These are phyloP conservation scores for Cryptotermes secundus DNA, from an alignment of 1,140 invertebrate genomes.

Conservation along the genomic window DNA sequence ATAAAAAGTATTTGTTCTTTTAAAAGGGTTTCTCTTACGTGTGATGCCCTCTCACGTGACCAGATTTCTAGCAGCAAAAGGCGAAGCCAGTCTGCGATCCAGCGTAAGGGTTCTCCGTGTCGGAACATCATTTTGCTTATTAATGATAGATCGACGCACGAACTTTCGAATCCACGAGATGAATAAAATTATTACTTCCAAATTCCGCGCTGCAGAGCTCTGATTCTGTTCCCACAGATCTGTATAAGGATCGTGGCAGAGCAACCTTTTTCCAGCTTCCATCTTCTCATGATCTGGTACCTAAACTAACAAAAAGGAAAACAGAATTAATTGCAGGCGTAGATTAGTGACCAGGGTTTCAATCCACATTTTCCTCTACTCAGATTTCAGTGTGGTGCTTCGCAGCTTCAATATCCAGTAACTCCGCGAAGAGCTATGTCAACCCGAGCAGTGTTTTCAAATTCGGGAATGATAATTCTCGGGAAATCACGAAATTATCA, in stretches of 20 bases:
- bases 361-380: not conserved
- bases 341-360: not conserved
- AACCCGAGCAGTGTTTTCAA: too few species aligned
- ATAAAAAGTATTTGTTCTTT: not conserved
- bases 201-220: not conserved
- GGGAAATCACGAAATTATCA: too few species aligned
- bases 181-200: not conserved
- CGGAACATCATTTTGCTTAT: not conserved
- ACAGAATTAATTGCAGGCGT: not conserved
- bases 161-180: not conserved
- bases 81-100: not conserved
- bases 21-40: not conserved
- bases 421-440: not conserved
- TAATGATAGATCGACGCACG: not conserved
- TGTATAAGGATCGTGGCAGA: not conserved
- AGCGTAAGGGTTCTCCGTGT: not conserved
- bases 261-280: not conserved
- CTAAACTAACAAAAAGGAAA: not conserved
- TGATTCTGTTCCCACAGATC: not conserved
- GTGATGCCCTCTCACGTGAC: not conserved
- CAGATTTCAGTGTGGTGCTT: not conserved
- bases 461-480: too few species aligned
- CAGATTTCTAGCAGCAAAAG: not conserved
- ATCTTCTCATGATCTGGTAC: not conserved
- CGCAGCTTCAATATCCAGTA: not conserved